A percentile compares a stretch with the other conserved stretches of the same genome.
These are phyloP conservation scores for Grammomys dolichurus DNA, from an alignment of 2,113 vertebrate species.

Conservation along the genomic window DNA sequence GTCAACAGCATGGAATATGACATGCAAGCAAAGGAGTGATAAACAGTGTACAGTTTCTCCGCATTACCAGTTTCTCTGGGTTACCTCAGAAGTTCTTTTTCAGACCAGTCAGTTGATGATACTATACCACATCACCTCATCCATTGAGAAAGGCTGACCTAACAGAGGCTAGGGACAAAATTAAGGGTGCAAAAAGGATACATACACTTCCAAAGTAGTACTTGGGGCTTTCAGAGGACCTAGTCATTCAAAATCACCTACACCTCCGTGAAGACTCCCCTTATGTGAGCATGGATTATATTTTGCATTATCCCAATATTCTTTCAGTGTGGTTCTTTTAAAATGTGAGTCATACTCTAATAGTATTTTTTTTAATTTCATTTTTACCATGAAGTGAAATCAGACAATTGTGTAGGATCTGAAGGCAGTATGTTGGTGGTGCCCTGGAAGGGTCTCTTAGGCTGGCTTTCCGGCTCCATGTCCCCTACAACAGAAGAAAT, in stretches of 20 bases:
- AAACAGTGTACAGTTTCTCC: background rate
- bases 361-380: conserved; percentile 50
- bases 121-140: background rate
- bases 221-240: conserved; percentile 26
- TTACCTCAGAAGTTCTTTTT: background rate
- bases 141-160: conserved; percentile 14
- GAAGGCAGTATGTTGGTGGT: conserved; percentile 95
- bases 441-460: conserved; percentile 98
- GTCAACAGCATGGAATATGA: conserved; percentile 10
- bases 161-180: conserved; percentile 41
- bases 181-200: conserved; percentile 40
- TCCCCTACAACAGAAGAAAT: conserved; percentile 89
- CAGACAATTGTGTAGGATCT: conserved; percentile 91
- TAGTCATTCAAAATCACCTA: conserved; percentile 26
- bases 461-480: conserved; percentile 97
- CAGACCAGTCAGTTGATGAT: background rate
- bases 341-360: conserved; percentile 42
- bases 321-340: conserved; percentile 43
- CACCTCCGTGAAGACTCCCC: background rate
- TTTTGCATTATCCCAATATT: conserved; percentile 50
- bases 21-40: conserved; percentile 40
- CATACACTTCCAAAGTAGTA: conserved; percentile 30
- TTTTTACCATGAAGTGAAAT: conserved; percentile 94
- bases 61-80: background rate
- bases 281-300: background rate